A percentile compares a stretch with the other conserved stretches of the same genome.
phyloP scores from a whole-genome alignment of 1,140 invertebrate genomes.

The Cydia fagiglandana region DNA sequence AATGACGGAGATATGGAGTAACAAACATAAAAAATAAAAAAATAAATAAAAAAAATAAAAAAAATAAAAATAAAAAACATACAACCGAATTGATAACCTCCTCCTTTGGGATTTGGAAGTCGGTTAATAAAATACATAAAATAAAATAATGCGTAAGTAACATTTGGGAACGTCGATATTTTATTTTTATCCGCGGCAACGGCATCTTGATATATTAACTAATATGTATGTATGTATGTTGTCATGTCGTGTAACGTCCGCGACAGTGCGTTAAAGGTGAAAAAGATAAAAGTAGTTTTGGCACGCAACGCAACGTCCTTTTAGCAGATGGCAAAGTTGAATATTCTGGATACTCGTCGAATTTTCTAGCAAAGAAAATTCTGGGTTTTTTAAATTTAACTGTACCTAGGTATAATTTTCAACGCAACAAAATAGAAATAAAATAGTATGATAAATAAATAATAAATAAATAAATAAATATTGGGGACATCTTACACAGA shows the following conservation, averaged over 20 bases:
- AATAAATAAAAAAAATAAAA: no score
- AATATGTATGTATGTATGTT: not conserved
- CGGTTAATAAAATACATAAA: no score
- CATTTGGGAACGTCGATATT: not conserved
- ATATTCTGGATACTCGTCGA: not conserved
- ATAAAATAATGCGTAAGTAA: not conserved
- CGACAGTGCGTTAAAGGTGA: conserved; percentile 23
- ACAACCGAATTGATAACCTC: no score
- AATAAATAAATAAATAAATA: no score
- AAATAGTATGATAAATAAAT: no score
- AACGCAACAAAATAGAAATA: not conserved
- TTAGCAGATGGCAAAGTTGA: not conserved
- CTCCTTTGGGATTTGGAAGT: no score
- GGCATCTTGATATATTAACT: not conserved
- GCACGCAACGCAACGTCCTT: not conserved
- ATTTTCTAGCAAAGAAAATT: not conserved
- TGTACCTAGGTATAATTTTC: not conserved
- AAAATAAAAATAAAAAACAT: no score
- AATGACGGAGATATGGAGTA: no score
- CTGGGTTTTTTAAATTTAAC: not conserved
- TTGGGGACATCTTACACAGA: no score
- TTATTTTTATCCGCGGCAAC: not conserved
- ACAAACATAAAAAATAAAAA: no score
- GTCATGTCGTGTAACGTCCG: not conserved
- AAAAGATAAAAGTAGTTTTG: conserved; percentile 19